Base-by-base conservation (phyloP, 2,113 vertebrate genomes). In the Leptosomus discolor region DNA sequence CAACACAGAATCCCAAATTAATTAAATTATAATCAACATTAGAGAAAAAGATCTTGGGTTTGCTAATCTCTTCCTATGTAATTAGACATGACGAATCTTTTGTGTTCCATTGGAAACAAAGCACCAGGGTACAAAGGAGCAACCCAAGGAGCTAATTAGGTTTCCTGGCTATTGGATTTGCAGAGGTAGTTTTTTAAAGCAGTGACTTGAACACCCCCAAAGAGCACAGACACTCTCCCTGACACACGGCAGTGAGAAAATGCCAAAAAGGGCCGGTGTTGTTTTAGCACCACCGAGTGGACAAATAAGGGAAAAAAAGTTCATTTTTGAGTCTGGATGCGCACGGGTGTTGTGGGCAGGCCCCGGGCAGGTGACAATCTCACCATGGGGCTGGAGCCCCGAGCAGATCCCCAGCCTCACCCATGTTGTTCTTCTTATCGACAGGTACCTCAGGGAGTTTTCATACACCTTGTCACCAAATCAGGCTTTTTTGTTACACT, bases 201-300 rank as follows among this genome's bases (percentile, higher is more conserved):
- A 0, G 8, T 14, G 48, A 37, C n/a, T 37, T 27, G 43, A 86
- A 51, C 43, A 13, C 45, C 11, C 19, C 81, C 11, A 1, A n/a
- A 32, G 57, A 20, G 18, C 4, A 0, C 60, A 24, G 37, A 32
- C 19, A 12, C 19, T 19, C 36, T 8, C 45, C 68, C 50, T 45
- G 61, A 43, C 11, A 5, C 12, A 7, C 3, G 2, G 60, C 5
- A 4, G 41, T 9, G 48, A 63, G 67, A 41, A 65, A 70, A 37
- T 15, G 17, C 34, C 36, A 43, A 13, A 51, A 78, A 32, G 24
- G 37, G 61, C 48, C 68, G 57, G 21, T 81, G 97, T 73, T 88
- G 92, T 79, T 95, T 92, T 92, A 97, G 97, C 97, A 73, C 97
- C 97, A 97, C 90, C 97, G 18, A 80, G 91, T 86, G 93, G 96